Evolutionary conservation across 2,888 invertebrate genomes (phyloP).

Genomic region (Stenodera caucasica): DNA sequence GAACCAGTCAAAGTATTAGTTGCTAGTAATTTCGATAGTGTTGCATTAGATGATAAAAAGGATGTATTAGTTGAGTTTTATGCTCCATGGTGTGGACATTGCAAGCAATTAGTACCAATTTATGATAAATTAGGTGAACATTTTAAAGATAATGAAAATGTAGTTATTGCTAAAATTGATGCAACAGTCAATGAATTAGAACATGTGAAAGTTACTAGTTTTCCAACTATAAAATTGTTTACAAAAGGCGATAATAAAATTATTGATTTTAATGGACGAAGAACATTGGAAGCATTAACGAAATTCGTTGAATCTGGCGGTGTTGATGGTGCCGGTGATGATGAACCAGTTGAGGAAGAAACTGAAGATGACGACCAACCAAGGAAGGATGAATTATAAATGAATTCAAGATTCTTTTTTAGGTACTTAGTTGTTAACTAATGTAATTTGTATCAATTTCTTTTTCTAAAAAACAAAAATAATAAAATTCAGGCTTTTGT

Average conservation of each 20-base stretch:
- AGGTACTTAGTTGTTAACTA: conserved; percentile 28
- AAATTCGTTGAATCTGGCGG: conserved; percentile 95
- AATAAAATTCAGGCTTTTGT: conserved; percentile 16
- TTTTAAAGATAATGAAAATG: conserved; percentile 64
- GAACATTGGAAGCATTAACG: conserved; percentile 88
- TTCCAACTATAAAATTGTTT: conserved; percentile 94
- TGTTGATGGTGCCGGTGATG: conserved; percentile 70
- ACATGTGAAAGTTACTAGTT: conserved; percentile 90
- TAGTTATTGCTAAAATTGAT: conserved; percentile 96
- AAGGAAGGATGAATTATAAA: conserved; percentile 79
- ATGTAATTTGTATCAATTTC: conserved; percentile 23
- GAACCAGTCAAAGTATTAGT: conserved; percentile 88
- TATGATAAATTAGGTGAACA: conserved; percentile 88
- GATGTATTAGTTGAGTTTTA: conserved; percentile 98
- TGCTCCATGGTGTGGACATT: conserved; percentile 99
- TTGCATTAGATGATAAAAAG: conserved; percentile 86
- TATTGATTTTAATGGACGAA: conserved; percentile 93
- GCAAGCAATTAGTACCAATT: conserved; percentile 92
- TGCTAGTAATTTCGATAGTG: conserved; percentile 94
- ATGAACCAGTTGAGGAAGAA: conserved; percentile 64
- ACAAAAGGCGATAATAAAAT: conserved; percentile 87
- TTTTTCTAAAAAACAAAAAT: conserved; percentile 16
- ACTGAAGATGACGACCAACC: conserved; percentile 75
- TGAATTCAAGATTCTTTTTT: conserved; percentile 5
- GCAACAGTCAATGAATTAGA: conserved; percentile 98